Evolutionary conservation across 2,797 vertebrate species (phyloP), one percentile per base, ranked within the genome.

Genomic region (Acanthiza pusilla): DNA sequence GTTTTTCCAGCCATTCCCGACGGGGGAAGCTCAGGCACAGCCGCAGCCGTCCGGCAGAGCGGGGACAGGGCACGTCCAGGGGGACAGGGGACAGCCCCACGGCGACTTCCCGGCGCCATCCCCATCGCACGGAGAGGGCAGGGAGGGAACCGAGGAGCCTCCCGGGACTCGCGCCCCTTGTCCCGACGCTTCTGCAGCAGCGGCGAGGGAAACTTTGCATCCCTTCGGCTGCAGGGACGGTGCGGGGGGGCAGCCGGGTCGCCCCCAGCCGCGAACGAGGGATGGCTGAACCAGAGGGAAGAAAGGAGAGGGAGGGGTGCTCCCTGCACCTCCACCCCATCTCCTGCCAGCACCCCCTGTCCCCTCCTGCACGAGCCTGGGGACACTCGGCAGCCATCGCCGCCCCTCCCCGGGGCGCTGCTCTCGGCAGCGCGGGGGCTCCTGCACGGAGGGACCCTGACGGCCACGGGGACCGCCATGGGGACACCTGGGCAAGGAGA

Each of bases 261-360:
- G 0, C 48, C n/a, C 68, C 15, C 60, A 23, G 36, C 48, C 16
- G 7, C 0, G 30, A 43, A 12, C 1, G 25, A 40, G 26, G 32
- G 51, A 16, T 3, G 38, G 38, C 38, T 38, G 38, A 38, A 38
- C 10, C 38, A 38, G 38, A 38, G 38, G 38, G 11, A 11, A 11
- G 38, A 38, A 38, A 38, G 38, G 14, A 67, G 32, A 27, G 25
- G 13, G 7, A 38, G 48, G 40, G 15, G 16, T 1, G 25, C 55
- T 51, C 42, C 54, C 62, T 5, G 8, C 55, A 3, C 30, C 4
- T 13, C 11, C n/a, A 23, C 15, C 23, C 11, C 2, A 5, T 5
- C 63, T 19, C 53, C 78, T 13, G 30, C 34, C 72, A 6, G 32
- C 68, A n/a, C 5, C 15, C 2, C 18, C 6, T 0, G 61, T 18